These are phyloP conservation scores for Coreius guichenoti DNA, from an alignment of 2,797 vertebrate species.

Conservation along the genomic window DNA sequence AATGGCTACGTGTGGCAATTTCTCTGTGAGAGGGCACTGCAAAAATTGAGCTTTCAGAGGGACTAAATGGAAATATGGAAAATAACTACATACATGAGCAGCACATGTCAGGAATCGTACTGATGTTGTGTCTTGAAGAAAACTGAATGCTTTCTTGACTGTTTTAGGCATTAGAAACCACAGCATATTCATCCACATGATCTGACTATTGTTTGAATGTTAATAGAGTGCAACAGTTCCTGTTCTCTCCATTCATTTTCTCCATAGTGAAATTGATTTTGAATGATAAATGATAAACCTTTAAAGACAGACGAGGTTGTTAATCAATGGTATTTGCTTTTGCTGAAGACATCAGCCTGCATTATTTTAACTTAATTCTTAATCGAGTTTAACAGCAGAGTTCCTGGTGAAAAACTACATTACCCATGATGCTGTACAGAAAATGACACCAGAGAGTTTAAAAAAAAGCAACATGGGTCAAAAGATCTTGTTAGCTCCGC, in stretches of 20 bases:
- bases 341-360: neutral
- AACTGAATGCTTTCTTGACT: neutral
- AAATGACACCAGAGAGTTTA: neutral
- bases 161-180: neutral
- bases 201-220: neutral
- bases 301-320: neutral
- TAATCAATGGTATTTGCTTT: neutral
- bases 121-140: neutral
- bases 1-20: conserved; percentile 69
- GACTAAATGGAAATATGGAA: conserved; percentile 59
- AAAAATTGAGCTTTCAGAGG: conserved; percentile 54
- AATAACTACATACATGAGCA: conserved; percentile 40
- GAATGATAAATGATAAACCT: neutral
- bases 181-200: neutral
- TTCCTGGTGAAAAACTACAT: neutral
- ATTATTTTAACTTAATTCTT: neutral
- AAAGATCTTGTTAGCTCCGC: neutral
- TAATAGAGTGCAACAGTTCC: neutral
- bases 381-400: neutral
- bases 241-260: neutral
- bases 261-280: neutral
- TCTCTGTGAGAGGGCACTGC: conserved; percentile 64
- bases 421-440: neutral
- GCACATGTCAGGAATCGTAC: neutral
- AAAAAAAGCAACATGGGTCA: neutral